These are phyloP conservation scores for Apodemus sylvaticus DNA, from an alignment of 2,113 vertebrate species.

Conservation along the genomic window DNA sequence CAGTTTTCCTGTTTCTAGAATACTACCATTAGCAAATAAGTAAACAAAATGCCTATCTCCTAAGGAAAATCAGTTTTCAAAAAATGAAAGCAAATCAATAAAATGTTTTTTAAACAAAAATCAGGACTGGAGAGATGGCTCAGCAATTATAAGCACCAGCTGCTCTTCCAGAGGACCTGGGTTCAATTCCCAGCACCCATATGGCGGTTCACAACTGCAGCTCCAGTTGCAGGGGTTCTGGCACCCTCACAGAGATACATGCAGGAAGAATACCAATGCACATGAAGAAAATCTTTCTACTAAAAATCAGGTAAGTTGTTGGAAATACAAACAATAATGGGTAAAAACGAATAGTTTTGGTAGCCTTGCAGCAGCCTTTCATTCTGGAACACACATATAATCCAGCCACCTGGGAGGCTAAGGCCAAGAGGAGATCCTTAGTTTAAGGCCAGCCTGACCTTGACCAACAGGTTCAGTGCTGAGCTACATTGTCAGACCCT, in stretches of 20 bases:
- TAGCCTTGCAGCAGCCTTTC: neutral
- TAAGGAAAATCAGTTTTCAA: slow-evolving; percentile 18
- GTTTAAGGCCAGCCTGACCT: neutral
- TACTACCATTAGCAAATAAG: slow-evolving; percentile 16
- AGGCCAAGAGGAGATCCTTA: neutral
- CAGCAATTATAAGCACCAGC: neutral
- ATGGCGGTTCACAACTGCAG: neutral
- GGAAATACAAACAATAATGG: slow-evolving; percentile 35
- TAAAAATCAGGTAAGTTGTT: neutral
- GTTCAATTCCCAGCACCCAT: neutral
- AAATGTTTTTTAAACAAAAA: neutral
- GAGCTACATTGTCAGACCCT: neutral
- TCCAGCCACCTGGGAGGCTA: no score
- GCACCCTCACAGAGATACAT: neutral
- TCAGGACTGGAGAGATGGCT: neutral
- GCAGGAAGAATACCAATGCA: neutral
- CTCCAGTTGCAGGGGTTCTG: neutral
- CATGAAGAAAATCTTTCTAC: neutral
- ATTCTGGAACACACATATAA: neutral
- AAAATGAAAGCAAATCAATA: slow-evolving; percentile 10
- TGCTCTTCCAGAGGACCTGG: neutral
- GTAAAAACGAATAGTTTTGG: slow-evolving; percentile 21
- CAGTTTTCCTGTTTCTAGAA: neutral
- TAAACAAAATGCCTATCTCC: neutral
- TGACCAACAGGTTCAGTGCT: neutral